Base-by-base conservation (phyloP, 2,113 vertebrate genomes). In the Patagioenas fasciata region DNA sequence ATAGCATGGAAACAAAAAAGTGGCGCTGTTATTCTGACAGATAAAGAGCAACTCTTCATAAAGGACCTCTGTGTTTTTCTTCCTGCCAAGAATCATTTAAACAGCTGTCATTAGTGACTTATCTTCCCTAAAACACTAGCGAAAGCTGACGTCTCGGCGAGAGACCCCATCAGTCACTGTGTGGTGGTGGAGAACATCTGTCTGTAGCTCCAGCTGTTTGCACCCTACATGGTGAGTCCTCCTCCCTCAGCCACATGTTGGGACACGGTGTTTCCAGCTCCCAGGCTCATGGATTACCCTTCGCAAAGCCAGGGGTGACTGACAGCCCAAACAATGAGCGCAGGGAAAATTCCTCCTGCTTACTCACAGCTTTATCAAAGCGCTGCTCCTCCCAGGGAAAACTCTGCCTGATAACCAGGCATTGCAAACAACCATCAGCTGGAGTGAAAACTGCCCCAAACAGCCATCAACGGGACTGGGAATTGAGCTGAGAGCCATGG, bases 11-110 rank as follows among this genome's bases (percentile, higher is more conserved):
- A 96, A 87, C 15, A 5, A 26, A 20, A 67, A 44, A 34, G 67
- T 32, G 62, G 66, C 20, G 48, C 80, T 82, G 51, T 92, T 88
- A 1, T 40, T 66, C 86, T 85, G 91, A 95, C 73, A 82, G 86
- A 94, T 34, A 85, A 66, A 38, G 80, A 83, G 48, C 51, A 88
- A 3, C 90, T 86, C 96, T 92, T 86, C 84, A 20, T 25, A 28
- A 84, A 94, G 93, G 95, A 85, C 54, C 84, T 95, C 12, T 78
- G 32, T 65, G 84, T 34, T 57, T 18, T 50, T 51, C 25, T 81
- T 64, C 73, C 88, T 97, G 96, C 95, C 97, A 96, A 86, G 86
- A 90, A 60, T 19, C 56, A n/a, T 83, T 85, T n/a, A 56, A 93
- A 17, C 40, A 40, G 56, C 2, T 3, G 66, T 81, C 51, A 20